Percentiles rank a stretch among this genome's conserved stretches.
These are phyloP conservation scores for Dusona sp. DNA, from an alignment of 2,888 invertebrate species.

Conservation along the genomic window DNA sequence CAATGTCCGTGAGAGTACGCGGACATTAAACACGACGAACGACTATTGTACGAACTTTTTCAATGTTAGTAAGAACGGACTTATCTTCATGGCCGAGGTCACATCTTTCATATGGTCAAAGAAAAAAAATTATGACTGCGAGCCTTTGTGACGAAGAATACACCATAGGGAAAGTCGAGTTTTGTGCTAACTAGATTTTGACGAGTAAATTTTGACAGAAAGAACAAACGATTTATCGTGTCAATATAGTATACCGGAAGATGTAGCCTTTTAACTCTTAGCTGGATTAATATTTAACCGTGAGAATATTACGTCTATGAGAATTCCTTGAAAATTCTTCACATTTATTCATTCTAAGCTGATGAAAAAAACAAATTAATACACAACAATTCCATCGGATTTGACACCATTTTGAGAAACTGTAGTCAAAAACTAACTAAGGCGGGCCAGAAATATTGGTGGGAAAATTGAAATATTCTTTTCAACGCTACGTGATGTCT, in stretches of 20 bases:
- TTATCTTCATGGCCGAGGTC: constrained; percentile 55
- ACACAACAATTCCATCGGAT: background rate
- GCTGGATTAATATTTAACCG: background rate
- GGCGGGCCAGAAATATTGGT: background rate
- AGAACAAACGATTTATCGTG: constrained; percentile 31
- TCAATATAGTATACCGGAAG: constrained; percentile 25
- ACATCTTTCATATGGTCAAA: background rate
- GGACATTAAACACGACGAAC: constrained; percentile 9
- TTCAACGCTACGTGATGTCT: background rate
- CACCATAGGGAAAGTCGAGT: background rate
- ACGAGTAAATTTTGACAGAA: constrained; percentile 36
- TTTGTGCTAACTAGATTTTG: constrained; percentile 36
- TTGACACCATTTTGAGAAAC: background rate
- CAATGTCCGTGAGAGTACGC: background rate
- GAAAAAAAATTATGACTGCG: background rate
- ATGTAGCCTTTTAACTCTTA: background rate
- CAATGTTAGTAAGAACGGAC: constrained; percentile 1
- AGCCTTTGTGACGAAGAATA: constrained; percentile 9
- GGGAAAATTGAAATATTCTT: background rate
- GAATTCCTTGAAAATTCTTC: background rate
- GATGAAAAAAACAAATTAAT: background rate
- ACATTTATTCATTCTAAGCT: background rate
- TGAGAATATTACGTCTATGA: background rate
- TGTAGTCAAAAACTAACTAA: background rate
- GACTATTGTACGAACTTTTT: constrained; percentile 15